phyloP scores from a whole-genome alignment of 2,797 vertebrate species.

The Gymnodraco acuticeps region DNA sequence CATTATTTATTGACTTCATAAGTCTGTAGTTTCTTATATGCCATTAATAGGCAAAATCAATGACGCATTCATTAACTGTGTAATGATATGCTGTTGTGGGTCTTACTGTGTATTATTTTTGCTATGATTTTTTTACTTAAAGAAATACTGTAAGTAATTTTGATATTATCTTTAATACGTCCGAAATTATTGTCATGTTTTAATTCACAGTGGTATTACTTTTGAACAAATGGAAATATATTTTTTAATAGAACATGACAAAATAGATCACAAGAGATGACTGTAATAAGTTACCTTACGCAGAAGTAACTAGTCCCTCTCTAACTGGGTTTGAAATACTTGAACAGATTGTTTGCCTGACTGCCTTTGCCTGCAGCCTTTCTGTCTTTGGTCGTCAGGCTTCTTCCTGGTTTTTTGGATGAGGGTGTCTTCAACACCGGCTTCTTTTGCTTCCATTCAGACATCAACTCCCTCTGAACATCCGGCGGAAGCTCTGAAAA shows the following conservation, averaged over 20 bases:
- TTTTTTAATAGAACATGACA: neutral
- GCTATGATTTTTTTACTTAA: neutral
- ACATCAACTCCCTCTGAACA: slow-evolving; percentile 87
- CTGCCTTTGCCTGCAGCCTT: slow-evolving; percentile 56
- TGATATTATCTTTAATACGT: neutral
- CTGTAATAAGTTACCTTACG: neutral
- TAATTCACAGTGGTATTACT: neutral
- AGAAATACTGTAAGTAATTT: neutral
- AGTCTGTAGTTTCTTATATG: neutral
- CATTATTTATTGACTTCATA: neutral
- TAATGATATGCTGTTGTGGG: neutral
- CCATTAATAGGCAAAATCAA: neutral
- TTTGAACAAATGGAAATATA: neutral
- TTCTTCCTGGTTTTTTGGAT: slow-evolving; percentile 65
- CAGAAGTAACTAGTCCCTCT: neutral
- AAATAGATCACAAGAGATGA: neutral
- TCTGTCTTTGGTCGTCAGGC: slow-evolving; percentile 61
- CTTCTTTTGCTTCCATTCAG: slow-evolving; percentile 87
- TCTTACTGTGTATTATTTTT: neutral
- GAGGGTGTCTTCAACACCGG: slow-evolving; percentile 61
- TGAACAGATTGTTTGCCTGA: slow-evolving; percentile 83
- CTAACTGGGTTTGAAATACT: slow-evolving; percentile 87
- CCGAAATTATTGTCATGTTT: neutral
- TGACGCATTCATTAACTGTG: neutral
- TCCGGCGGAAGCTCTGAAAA: slow-evolving; percentile 87